Base-by-base conservation (phyloP, 2,113 vertebrate genomes). In the Cyanistes caeruleus region DNA sequence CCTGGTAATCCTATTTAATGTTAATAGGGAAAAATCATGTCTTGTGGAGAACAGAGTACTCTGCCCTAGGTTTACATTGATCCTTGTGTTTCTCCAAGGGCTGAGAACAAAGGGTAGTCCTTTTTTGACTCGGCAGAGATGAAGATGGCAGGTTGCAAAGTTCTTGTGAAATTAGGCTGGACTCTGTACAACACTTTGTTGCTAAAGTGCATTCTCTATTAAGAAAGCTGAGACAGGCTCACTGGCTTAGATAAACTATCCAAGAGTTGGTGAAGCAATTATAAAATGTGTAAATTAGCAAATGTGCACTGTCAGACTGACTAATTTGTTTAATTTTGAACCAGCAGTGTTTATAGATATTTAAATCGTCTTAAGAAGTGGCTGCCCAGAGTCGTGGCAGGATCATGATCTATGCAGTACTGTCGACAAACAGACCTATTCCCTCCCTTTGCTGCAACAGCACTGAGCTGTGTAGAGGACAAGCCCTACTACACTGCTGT, bases 281-380 rank as follows among this genome's bases (percentile, higher is more conserved):
- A 39, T 39, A 11, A 39, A 39, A 39, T 39, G 39, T 39, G 39
- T 39, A 39, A 39, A 39, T 93, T 96, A 82, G 53, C 77, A 95
- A 91, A 85, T 53, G 49, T 84, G 85, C 56, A 17, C 48, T 92
- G 85, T 77, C 85, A 94, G 59, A 44, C 39, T 35, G 77, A 53
- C 43, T 90, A 59, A 90, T 92, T 93, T 92, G 76, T 95, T 95
- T 92, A 81, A 86, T 89, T 87, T 90, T 52, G 62, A 94, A 48
- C 18, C 11, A 78, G 75, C 68, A 58, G 31, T 81, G 37, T 86
- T 93, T 96, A 70, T 81, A 94, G 90, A 48, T 88, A 90, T 46
- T 89, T 85, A 93, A 95, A 88, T 86, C 19, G 86, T 94, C 37
- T 86, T 78, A 94, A 86, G 88, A 93, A 93, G 73, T 27, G 87